These are phyloP conservation scores for Cnemophilus loriae DNA, from an alignment of 2,113 vertebrate species.

Conservation along the genomic window DNA sequence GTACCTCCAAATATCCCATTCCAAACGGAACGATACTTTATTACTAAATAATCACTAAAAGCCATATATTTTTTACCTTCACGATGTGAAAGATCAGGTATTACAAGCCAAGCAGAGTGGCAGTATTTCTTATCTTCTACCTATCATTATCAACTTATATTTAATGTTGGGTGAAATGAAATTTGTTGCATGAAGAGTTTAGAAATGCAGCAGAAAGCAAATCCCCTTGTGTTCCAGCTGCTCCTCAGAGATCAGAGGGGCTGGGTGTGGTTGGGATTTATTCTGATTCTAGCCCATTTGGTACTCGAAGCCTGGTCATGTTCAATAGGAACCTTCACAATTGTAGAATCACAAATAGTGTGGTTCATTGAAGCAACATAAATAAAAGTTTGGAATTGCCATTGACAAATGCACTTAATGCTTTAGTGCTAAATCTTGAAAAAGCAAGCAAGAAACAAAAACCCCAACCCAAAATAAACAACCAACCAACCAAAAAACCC, in stretches of 20 bases:
- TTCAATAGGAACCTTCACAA: not conserved
- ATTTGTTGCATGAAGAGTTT: not conserved
- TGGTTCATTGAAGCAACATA: not conserved
- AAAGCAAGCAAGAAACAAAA: not conserved
- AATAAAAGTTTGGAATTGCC: not conserved
- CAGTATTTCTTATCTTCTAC: not conserved
- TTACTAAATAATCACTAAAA: not conserved
- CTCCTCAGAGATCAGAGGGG: not conserved
- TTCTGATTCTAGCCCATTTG: not conserved
- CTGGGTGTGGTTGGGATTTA: not conserved
- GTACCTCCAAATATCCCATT: not conserved
- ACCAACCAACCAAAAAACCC: not conserved
- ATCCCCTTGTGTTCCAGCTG: not conserved
- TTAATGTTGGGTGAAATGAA: not conserved
- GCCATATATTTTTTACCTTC: not conserved
- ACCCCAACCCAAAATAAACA: not conserved
- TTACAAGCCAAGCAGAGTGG: not conserved
- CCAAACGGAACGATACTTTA: not conserved
- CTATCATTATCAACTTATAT: not conserved
- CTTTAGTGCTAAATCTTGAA: not conserved
- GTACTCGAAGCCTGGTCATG: accelerated
- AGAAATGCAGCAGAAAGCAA: not conserved
- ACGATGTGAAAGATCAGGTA: not conserved
- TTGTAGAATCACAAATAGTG: not conserved
- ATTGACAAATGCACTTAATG: not conserved